Evolutionary conservation across 2,113 vertebrate species (phyloP).

Genomic region (Callionymus lyra): DNA sequence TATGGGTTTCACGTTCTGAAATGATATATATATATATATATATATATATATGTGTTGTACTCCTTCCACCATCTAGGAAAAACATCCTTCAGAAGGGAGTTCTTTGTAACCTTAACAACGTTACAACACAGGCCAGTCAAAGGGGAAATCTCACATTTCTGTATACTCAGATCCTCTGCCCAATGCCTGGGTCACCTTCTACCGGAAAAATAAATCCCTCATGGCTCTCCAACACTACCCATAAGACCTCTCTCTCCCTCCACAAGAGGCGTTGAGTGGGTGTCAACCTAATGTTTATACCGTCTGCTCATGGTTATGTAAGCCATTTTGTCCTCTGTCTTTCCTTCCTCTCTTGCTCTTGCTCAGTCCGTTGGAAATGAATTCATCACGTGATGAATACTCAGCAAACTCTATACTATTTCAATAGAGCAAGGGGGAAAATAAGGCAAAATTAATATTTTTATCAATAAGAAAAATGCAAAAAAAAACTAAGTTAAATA

Average conservation of each 20-base stretch:
- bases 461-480: no score
- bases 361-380: background rate
- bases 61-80: no score
- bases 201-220: constrained; percentile 49
- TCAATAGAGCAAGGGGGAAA: no score
- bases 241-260: constrained; percentile 47
- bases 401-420: no score
- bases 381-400: no score
- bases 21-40: no score
- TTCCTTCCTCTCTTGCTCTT: constrained; percentile 15
- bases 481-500: no score
- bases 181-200: constrained; percentile 60
- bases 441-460: no score
- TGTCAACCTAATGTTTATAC: constrained; percentile 62
- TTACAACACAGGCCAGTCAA: constrained; percentile 46
- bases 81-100: no score
- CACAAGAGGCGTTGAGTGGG: constrained; percentile 55
- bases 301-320: constrained; percentile 59
- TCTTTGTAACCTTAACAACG: constrained; percentile 40
- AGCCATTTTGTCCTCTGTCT: constrained; percentile 50
- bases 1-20: no score
- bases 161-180: constrained; percentile 56
- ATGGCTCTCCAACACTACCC: constrained; percentile 49
- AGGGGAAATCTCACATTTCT: constrained; percentile 61
- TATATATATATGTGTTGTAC: no score